These are phyloP conservation scores for Shinisaurus crocodilurus DNA, from an alignment of 2,113 vertebrate species.

Conservation along the genomic window DNA sequence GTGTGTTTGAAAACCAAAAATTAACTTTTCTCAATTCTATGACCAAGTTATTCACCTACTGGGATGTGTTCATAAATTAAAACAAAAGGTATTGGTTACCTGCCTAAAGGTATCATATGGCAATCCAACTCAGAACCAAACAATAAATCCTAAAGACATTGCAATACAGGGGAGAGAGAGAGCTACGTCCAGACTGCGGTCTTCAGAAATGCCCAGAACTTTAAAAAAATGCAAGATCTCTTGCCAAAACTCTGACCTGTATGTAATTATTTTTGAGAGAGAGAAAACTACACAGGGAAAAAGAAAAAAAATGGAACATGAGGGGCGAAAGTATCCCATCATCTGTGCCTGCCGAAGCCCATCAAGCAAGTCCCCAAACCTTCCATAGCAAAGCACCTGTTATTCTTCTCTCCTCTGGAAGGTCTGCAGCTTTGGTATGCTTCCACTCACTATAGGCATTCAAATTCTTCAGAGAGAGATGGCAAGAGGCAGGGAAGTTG, in stretches of 20 bases:
- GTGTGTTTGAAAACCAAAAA: background rate
- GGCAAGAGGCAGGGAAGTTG: background rate
- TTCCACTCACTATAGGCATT: background rate
- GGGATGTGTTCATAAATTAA: background rate
- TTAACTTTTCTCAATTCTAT: background rate
- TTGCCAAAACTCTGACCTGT: background rate
- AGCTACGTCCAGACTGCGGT: background rate
- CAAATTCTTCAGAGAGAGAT: background rate
- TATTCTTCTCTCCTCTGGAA: background rate
- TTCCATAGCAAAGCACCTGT: background rate
- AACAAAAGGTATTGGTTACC: background rate
- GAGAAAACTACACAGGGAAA: slow-evolving; percentile 21
- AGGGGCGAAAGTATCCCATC: slow-evolving; percentile 2
- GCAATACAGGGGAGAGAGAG: background rate
- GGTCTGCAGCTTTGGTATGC: background rate
- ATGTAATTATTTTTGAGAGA: background rate
- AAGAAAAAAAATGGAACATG: slow-evolving; percentile 19
- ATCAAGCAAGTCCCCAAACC: background rate
- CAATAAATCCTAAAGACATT: background rate
- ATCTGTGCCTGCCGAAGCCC: slow-evolving; percentile 28
- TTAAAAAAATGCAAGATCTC: slow-evolving; percentile 40
- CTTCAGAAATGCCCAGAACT: slow-evolving; percentile 7
- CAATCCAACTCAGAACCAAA: background rate
- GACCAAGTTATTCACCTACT: background rate
- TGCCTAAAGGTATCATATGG: background rate